Evolutionary conservation across 1,140 invertebrate species (phyloP), one percentile per base, ranked within the genome.

Genomic region (Parasteatoda tepidariorum): DNA sequence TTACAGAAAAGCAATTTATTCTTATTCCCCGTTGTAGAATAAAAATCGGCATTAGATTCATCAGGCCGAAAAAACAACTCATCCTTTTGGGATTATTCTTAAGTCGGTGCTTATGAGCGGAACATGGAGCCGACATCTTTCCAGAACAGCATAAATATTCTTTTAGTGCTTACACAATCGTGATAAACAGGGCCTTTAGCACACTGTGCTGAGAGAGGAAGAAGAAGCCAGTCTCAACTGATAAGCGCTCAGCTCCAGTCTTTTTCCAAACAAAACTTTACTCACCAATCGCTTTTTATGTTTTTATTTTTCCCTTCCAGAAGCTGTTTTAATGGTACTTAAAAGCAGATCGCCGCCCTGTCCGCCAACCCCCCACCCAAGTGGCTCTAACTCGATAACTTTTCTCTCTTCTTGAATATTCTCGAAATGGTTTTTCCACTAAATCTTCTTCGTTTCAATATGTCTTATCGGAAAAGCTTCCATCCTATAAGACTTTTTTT

Each of bases 401-500:
- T 76, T 24, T 73, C 70, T 48, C 38, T 48, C 28, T 64, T 76
- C 74, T 48, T 54, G 61, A 76, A 76, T 76, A 76, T 76, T 66
- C 61, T 66, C 59, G 33, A 48, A 71, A 71, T 48, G 74, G 74
- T 76, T 76, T 76, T 76, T 76, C 74, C 61, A 76, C 74, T 76
- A 76, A 76, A 76, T 76, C 74, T 76, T 64, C 62, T 76, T 76
- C 74, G 74, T 76, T 76, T 76, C 74, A 76, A 76, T 76, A 76
- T 76, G 74, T 76, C 74, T 76, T 76, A 76, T 76, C 74, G 74
- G 61, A 13, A 24, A 34, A 3, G n/a, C 31, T 55, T 24, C 61
- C 22, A 18, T 6, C 18, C n/a, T 31, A 15, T 73, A 48, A 13
- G 18, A 13, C 5, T 41, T 41, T 48, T 48, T 48, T 48, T 48